Conservation (phyloP, 2,113 vertebrate species). For the Apaloderma vittatum region DNA sequence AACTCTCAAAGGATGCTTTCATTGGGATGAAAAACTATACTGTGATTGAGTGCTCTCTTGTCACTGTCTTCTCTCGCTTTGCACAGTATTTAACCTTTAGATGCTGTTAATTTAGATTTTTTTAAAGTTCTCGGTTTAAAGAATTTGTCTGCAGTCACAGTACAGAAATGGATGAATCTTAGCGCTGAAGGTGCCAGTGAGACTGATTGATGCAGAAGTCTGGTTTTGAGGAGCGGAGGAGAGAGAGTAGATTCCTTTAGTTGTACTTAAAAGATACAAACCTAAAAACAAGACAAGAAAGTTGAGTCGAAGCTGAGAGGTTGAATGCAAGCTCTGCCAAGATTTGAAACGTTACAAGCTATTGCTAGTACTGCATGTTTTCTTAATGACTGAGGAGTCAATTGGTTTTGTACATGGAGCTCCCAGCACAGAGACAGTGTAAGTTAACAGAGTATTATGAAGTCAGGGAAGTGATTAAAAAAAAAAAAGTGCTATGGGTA, state of each 20-base stretch:
- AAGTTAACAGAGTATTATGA: neutral
- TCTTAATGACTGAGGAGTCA: slow-evolving; percentile 20
- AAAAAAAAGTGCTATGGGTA: neutral
- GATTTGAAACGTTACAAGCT: slow-evolving; percentile 43
- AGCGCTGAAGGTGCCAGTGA: slow-evolving; percentile 35
- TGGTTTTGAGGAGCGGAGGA: neutral
- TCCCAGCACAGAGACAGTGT: neutral
- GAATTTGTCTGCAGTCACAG: neutral
- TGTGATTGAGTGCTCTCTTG: slow-evolving; percentile 14
- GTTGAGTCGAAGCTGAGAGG: slow-evolving; percentile 52
- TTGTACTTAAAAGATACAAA: slow-evolving; percentile 36
- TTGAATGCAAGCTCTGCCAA: slow-evolving; percentile 45
- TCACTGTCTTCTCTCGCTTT: slow-evolving; percentile 20
- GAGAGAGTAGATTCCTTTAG: neutral
- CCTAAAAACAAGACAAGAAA: slow-evolving; percentile 45
- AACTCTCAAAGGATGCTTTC: slow-evolving; percentile 47
- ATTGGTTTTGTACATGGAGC: neutral
- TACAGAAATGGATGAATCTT: slow-evolving; percentile 1
- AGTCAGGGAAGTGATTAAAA: neutral
- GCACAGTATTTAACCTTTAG: slow-evolving; percentile 21
- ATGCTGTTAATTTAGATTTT: slow-evolving; percentile 11
- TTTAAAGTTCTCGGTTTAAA: neutral
- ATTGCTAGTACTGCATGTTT: slow-evolving; percentile 51
- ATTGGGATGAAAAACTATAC: neutral
- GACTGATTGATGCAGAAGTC: slow-evolving; percentile 57